Conservation (phyloP, 2,113 vertebrate species). For the Martes martes region DNA sequence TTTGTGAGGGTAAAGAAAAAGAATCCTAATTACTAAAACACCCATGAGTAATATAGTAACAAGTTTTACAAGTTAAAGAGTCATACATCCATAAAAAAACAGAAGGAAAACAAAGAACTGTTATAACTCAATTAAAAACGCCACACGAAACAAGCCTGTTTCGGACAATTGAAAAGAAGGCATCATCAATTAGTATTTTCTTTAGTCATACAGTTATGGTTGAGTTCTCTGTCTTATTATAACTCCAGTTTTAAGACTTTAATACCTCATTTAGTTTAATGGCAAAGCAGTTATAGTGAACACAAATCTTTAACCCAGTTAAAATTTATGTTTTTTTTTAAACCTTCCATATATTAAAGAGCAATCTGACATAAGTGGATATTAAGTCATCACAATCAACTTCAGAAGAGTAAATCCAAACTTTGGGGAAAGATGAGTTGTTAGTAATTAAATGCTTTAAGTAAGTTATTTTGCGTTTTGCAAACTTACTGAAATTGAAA, state of each 20-base stretch:
- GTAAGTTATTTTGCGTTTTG: neutral
- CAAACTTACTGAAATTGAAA: neutral
- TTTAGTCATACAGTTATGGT: slow-evolving; percentile 48
- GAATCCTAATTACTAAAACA: slow-evolving; percentile 26
- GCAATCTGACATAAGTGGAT: slow-evolving; percentile 14
- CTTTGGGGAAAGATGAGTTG: neutral
- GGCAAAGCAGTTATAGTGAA: slow-evolving; percentile 55
- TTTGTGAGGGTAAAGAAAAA: neutral
- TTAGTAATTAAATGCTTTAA: slow-evolving; percentile 23
- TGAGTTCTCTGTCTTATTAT: slow-evolving; percentile 68
- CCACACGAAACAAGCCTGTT: slow-evolving; percentile 51
- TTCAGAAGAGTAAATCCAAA: slow-evolving; percentile 19
- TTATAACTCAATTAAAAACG: slow-evolving; percentile 62
- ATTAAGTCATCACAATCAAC: slow-evolving; percentile 41
- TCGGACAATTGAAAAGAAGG: slow-evolving; percentile 42
- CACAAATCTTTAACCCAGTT: slow-evolving; percentile 58
- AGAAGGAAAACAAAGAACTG: slow-evolving; percentile 35
- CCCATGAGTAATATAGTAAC: neutral
- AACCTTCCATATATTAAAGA: slow-evolving; percentile 44
- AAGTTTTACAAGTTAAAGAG: slow-evolving; percentile 29
- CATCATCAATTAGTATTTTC: slow-evolving; percentile 49
- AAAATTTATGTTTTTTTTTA: slow-evolving; percentile 55
- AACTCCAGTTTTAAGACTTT: slow-evolving; percentile 60
- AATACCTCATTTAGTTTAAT: slow-evolving; percentile 74
- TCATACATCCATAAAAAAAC: slow-evolving; percentile 18